phyloP scores from a whole-genome alignment of 2,888 invertebrate species.

The Lacanobia oleracea region DNA sequence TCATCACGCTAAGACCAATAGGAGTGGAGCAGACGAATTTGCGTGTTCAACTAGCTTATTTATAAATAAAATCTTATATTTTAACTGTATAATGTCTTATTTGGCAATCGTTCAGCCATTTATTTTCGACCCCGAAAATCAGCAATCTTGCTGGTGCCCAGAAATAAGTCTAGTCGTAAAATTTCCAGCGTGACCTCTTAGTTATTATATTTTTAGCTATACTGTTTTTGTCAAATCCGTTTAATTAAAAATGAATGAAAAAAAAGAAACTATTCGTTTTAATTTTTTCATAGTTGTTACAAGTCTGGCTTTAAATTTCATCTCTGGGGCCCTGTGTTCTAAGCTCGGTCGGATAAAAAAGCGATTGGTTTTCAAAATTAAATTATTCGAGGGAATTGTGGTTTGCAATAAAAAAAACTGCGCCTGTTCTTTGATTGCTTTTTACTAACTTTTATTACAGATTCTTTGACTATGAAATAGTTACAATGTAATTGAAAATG shows the following conservation, averaged over 20 bases:
- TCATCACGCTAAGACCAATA: too few species aligned
- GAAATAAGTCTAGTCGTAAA: neutral
- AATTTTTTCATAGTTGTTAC: conserved; percentile 2
- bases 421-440: conserved; percentile 24
- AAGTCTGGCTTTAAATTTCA: conserved; percentile 26
- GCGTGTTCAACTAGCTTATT: too few species aligned
- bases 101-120: neutral
- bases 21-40: too few species aligned
- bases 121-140: too few species aligned
- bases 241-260: neutral
- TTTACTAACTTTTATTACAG: conserved; percentile 2
- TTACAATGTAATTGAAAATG: too few species aligned
- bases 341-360: conserved; percentile 37
- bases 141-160: too few species aligned
- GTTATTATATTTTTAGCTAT: neutral
- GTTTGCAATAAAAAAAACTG: neutral
- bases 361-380: conserved; percentile 39
- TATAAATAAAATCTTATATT: too few species aligned
- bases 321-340: conserved; percentile 18
- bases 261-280: neutral
- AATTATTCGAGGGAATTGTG: conserved; percentile 16
- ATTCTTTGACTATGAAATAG: neutral
- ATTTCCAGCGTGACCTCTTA: neutral
- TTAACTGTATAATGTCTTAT: too few species aligned
- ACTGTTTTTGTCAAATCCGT: neutral